phyloP scores from a whole-genome alignment of 2,797 vertebrate species.

The Sphenodon punctatus region DNA sequence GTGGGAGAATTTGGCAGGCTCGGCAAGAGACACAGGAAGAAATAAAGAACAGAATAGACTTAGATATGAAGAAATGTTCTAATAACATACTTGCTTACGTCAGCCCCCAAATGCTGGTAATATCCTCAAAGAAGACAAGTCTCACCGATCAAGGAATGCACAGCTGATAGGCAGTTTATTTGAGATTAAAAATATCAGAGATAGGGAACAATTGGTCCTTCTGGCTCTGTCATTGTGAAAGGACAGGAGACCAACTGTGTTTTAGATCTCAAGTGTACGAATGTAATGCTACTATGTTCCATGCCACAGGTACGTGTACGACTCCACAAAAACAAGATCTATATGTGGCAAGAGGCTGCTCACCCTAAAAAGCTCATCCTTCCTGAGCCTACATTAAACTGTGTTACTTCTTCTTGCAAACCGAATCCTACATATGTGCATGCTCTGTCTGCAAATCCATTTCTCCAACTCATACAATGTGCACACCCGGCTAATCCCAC shows the following conservation, averaged over 20 bases:
- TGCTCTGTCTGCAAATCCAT: too few relatives aligned
- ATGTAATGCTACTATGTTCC: background rate
- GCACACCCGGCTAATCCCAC: background rate
- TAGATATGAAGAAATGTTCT: background rate
- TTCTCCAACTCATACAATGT: background rate
- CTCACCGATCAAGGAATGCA: background rate
- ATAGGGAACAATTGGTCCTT: background rate
- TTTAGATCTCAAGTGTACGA: background rate
- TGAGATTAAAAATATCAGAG: background rate
- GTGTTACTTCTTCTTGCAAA: background rate
- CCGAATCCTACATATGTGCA: too few relatives aligned
- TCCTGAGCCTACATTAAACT: background rate
- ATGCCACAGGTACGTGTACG: background rate
- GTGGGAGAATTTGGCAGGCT: slow-evolving; percentile 20
- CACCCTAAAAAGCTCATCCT: background rate
- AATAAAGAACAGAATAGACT: slow-evolving; percentile 18
- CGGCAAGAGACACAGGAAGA: background rate
- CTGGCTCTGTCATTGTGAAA: background rate
- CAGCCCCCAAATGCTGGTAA: background rate
- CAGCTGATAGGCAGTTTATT: background rate
- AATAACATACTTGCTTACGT: slow-evolving; percentile 1
- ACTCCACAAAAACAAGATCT: background rate
- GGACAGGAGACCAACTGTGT: background rate
- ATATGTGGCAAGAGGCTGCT: background rate
- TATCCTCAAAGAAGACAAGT: background rate